A percentile compares a stretch with the other conserved stretches of the same genome.
These are phyloP conservation scores for Drosophila rhopaloa DNA, from an alignment of 1,140 invertebrate species.

Conservation along the genomic window DNA sequence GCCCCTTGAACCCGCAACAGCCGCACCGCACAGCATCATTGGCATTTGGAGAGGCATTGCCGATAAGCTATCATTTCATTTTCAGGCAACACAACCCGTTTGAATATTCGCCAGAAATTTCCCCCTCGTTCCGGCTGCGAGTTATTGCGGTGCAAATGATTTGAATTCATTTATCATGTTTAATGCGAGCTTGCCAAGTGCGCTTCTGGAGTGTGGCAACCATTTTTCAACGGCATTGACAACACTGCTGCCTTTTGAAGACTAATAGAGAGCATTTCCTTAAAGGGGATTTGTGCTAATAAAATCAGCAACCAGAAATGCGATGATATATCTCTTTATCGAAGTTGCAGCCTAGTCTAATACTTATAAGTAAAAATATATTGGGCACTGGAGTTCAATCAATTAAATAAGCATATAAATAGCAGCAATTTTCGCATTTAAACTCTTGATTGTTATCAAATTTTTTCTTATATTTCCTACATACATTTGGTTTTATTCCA, in stretches of 20 bases:
- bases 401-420: too few relatives aligned
- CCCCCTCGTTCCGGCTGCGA: conserved; percentile 31
- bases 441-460: background rate
- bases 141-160: conserved; percentile 76
- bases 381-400: background rate
- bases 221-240: conserved; percentile 68
- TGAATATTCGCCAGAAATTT: conserved; percentile 33
- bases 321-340: too few relatives aligned
- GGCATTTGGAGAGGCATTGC: conserved; percentile 37
- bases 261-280: conserved; percentile 38
- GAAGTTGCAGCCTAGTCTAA: too few relatives aligned
- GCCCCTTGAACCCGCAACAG: background rate
- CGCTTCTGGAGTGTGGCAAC: conserved; percentile 58
- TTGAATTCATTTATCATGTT: conserved; percentile 81
- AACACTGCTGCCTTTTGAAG: conserved; percentile 21
- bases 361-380: background rate
- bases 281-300: conserved; percentile 11
- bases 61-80: conserved; percentile 80
- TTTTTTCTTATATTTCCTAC: background rate
- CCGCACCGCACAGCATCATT: conserved; percentile 14
- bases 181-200: conserved; percentile 54
- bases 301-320: conserved; percentile 11
- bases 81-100: conserved; percentile 55
- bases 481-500: background rate
- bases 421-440: background rate